Percentiles rank a stretch among this genome's conserved stretches.
Conservation (phyloP, 2,113 vertebrate genomes). For the Chamaetylas fuelleborni region DNA sequence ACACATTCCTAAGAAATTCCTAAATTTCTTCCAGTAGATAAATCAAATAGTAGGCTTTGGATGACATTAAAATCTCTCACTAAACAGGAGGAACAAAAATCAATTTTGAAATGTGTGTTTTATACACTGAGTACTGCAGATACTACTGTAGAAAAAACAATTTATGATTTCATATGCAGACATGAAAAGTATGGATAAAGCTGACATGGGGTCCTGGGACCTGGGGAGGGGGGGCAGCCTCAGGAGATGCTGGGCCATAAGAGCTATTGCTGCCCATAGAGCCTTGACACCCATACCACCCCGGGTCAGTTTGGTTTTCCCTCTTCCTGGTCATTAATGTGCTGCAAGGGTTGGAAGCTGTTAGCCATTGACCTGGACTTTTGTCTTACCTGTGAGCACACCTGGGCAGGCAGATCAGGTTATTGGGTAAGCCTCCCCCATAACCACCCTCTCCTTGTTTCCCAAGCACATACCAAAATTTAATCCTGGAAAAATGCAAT, state of each 20-base stretch:
- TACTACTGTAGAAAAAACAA: neutral
- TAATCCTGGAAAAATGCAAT: neutral
- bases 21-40: neutral
- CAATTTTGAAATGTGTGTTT: fast-evolving
- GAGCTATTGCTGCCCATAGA: neutral
- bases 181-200: neutral
- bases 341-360: neutral
- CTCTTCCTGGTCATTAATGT: neutral
- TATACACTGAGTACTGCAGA: neutral
- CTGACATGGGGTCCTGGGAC: neutral
- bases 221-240: neutral
- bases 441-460: neutral
- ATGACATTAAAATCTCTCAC: neutral
- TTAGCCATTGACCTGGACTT: neutral
- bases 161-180: neutral
- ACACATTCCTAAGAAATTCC: neutral
- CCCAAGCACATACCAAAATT: neutral
- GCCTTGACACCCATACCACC: neutral
- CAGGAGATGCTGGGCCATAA: neutral
- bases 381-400: neutral
- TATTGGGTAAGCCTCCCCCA: fast-evolving
- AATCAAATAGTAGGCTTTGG: neutral
- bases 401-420: neutral
- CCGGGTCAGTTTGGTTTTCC: neutral
- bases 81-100: neutral